Evolutionary conservation across 2,797 vertebrate species (phyloP).

Genomic region (Amniataba percoides): DNA sequence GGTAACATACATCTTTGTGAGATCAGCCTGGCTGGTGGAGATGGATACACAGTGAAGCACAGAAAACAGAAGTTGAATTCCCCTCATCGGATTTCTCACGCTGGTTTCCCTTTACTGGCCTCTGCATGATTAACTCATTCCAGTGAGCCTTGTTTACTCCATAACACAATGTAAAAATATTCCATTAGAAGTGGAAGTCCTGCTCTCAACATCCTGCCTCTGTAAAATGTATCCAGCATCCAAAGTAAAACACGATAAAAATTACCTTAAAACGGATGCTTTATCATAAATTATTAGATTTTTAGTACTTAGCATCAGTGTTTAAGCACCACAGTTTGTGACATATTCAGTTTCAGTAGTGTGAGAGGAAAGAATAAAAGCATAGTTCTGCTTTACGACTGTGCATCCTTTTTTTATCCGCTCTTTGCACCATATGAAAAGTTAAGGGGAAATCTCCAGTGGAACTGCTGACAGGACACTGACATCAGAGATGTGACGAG

Average conservation of each 20-base stretch:
- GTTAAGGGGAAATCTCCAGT: neutral
- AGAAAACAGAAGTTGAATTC: conserved; percentile 14
- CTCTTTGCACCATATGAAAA: neutral
- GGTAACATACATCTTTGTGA: neutral
- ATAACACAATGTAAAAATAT: neutral
- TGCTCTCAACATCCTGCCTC: neutral
- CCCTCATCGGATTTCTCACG: neutral
- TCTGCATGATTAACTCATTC: neutral
- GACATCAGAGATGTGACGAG: neutral
- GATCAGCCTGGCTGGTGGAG: too few species aligned
- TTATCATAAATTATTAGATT: neutral
- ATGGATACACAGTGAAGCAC: neutral
- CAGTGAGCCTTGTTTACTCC: neutral
- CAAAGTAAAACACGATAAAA: neutral
- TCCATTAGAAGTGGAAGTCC: too few species aligned
- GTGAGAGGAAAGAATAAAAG: neutral
- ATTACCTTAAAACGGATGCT: neutral
- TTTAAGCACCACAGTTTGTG: neutral
- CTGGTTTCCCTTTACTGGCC: neutral
- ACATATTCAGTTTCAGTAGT: neutral
- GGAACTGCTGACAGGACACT: neutral
- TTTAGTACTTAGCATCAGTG: neutral
- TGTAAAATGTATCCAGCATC: too few species aligned
- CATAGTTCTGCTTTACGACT: too few species aligned
- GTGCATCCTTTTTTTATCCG: too few species aligned